phyloP scores from a whole-genome alignment of 2,113 vertebrate species.

The Dicrurus megarhynchus region DNA sequence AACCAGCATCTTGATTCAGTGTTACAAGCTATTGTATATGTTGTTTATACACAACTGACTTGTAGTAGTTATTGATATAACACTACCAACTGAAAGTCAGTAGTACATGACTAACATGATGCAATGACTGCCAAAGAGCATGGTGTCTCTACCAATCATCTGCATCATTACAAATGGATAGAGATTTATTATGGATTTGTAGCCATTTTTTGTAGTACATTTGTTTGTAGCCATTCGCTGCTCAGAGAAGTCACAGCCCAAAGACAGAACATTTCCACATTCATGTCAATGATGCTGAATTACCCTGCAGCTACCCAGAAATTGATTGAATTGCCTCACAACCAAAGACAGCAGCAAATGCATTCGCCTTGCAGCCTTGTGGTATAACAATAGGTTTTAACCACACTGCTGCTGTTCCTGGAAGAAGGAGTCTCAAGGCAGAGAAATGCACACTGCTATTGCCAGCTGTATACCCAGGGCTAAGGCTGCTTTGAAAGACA shows the following conservation, averaged over 20 bases:
- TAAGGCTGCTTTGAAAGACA: neutral
- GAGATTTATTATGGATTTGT: neutral
- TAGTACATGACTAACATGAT: neutral
- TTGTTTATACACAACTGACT: neutral
- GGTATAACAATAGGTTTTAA: neutral
- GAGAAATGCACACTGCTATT: neutral
- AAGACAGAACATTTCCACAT: neutral
- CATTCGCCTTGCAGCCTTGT: neutral
- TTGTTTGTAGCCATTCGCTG: neutral
- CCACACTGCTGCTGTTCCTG: conserved; percentile 7
- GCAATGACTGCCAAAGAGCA: neutral
- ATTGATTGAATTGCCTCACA: neutral
- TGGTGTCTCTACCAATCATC: neutral
- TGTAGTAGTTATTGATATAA: neutral
- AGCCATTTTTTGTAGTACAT: neutral
- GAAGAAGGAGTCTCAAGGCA: neutral
- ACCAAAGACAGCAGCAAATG: neutral
- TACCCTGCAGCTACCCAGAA: neutral
- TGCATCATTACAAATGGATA: neutral
- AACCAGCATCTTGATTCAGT: neutral
- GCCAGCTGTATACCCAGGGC: neutral
- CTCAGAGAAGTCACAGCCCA: neutral
- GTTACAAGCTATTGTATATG: neutral
- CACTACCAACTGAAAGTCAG: neutral
- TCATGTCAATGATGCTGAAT: neutral